Evolutionary conservation across 2,888 invertebrate species (phyloP), one percentile per base, ranked within the genome.

Genomic region (Agriopis leucophaearia): DNA sequence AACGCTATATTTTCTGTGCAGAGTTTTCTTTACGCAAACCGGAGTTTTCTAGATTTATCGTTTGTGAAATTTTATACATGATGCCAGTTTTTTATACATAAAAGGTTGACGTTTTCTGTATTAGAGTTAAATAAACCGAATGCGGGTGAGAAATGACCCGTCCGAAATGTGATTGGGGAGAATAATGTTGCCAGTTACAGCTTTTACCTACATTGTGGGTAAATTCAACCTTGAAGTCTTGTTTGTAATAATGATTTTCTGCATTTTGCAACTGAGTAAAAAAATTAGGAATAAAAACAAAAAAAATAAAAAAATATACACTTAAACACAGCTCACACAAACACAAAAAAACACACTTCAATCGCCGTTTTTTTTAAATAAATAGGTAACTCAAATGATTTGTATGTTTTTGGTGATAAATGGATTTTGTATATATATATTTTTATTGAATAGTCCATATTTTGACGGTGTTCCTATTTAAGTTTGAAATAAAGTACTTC

Each of bases 31-130:
- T 61, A 62, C 64, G 58, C 50, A 16, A 48, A 36, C 54, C 56
- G 47, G 51, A 62, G 36, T 61, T 57, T 64, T 64, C 56, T 64
- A 64, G 64, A 63, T 66, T 69, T 66, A 70, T 73, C 63, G 64
- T 40, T 69, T 73, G 70, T 63, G 66, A 69, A 73, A 68, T 66
- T 64, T 66, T 70, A 68, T 65, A 62, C 64, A 69, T 64, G 64
- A 40, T 16, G 48, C 35, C 54, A 47, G 64, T 64, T 51, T 55
- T 55, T 55, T 55, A 42, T 55, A 38, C 38, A 55, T 44, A 44
- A 64, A 56, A 56, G 64, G 64, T 60, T 69, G 64, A 69, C 68
- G 42, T 59, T 64, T 69, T 64, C 56, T 61, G 18, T 57, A 52
- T 57, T 57, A 62, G 52, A 38, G 54, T 15, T 48, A 48, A 62